Conservation (phyloP, 1,140 invertebrate species). For the Monomorium pharaonis region DNA sequence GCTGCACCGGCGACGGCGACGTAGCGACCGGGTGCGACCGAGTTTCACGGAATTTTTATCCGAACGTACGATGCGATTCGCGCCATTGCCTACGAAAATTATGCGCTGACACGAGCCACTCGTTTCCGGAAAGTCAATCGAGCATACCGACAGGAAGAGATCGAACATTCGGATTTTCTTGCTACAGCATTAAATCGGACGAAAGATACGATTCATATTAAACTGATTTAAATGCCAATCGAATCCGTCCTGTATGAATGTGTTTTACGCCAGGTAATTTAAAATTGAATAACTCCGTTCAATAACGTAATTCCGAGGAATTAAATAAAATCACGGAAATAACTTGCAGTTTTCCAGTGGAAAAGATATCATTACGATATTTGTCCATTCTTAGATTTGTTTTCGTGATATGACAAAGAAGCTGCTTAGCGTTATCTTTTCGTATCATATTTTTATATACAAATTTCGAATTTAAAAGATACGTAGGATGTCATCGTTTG, state of each 20-base stretch:
- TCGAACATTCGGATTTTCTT: slow-evolving; percentile 41
- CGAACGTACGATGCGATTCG: slow-evolving; percentile 59
- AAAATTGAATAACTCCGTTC: background rate
- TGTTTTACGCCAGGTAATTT: background rate
- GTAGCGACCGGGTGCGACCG: background rate
- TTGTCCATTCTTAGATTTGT: background rate
- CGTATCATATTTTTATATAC: slow-evolving; percentile 32
- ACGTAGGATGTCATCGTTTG: background rate
- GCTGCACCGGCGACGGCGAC: background rate
- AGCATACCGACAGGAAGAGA: slow-evolving; percentile 53
- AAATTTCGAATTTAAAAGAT: slow-evolving; percentile 26
- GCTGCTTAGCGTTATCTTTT: background rate
- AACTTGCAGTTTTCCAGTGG: background rate
- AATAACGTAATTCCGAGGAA: background rate
- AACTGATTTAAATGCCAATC: slow-evolving; percentile 1
- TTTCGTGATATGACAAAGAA: background rate
- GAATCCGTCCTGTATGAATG: background rate
- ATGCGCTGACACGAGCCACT: slow-evolving; percentile 69
- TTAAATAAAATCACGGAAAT: background rate
- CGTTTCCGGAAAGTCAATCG: slow-evolving; percentile 71
- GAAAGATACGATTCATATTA: background rate
- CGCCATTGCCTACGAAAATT: slow-evolving; percentile 71
- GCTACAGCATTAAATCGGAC: background rate
- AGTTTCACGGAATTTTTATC: slow-evolving; percentile 70
- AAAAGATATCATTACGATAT: background rate